These are phyloP conservation scores for Burhinus bistriatus DNA, from an alignment of 2,113 vertebrate genomes.

Conservation along the genomic window DNA sequence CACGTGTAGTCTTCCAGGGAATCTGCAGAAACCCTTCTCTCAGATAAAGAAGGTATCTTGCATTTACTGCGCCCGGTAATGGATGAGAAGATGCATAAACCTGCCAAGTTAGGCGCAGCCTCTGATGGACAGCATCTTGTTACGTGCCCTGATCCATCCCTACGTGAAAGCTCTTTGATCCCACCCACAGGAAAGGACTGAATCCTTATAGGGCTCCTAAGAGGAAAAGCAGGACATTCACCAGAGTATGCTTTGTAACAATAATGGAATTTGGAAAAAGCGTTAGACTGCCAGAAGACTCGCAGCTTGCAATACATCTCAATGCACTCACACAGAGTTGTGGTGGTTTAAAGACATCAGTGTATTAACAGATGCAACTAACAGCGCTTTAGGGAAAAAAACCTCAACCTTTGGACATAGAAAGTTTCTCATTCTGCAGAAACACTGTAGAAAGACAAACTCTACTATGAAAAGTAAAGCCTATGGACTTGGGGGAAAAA, in stretches of 20 bases:
- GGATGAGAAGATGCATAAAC: background rate
- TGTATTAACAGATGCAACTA: background rate
- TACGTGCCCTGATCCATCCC: background rate
- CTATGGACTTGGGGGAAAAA: background rate
- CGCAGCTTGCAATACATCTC: background rate
- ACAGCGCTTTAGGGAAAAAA: background rate
- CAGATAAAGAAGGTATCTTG: background rate
- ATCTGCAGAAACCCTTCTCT: background rate
- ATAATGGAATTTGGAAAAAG: constrained; percentile 53
- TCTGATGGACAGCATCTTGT: background rate
- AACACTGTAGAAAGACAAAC: background rate
- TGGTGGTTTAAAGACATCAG: background rate
- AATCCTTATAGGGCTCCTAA: constrained; percentile 16
- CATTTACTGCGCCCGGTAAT: background rate
- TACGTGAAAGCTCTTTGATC: background rate
- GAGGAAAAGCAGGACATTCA: constrained; percentile 34
- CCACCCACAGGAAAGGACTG: constrained; percentile 5
- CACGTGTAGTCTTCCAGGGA: background rate
- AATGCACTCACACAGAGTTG: background rate
- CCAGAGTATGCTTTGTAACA: constrained; percentile 40
- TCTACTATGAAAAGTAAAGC: background rate
- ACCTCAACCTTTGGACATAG: background rate
- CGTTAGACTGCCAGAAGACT: background rate
- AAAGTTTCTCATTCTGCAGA: background rate
- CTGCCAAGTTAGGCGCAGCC: background rate